A percentile compares a stretch with the other conserved stretches of the same genome.
phyloP scores from a whole-genome alignment of 2,888 invertebrate genomes.

The Cephus pulcher region DNA sequence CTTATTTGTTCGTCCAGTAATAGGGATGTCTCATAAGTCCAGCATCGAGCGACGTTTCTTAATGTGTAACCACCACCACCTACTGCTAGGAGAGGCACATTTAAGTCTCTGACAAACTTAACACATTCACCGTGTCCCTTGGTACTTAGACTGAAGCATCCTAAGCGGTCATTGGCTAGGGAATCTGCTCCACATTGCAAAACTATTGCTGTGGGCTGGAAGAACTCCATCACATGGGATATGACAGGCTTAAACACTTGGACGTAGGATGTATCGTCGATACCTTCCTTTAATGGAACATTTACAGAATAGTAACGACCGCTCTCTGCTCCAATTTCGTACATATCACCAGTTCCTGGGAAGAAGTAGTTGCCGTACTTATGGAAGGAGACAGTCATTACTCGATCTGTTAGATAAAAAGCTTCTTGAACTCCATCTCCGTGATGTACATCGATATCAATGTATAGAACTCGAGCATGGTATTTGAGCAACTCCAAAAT shows the following conservation, averaged over 20 bases:
- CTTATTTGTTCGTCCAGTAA: conserved; percentile 92
- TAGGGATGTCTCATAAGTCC: conserved; percentile 98
- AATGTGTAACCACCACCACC: conserved; percentile 91
- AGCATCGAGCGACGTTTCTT: conserved; percentile 96
- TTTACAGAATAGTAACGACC: conserved; percentile 98
- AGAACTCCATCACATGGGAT: conserved; percentile 94
- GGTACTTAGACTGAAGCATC: conserved; percentile 95
- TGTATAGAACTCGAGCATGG: conserved; percentile 94
- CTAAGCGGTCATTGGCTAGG: conserved; percentile 92
- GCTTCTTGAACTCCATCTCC: conserved; percentile 98
- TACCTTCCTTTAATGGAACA: conserved; percentile 97
- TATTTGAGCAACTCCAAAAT: conserved; percentile 95
- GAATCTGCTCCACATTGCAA: conserved; percentile 99
- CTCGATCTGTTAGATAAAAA: conserved; percentile 95
- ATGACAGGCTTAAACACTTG: conserved; percentile 96
- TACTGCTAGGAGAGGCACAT: conserved; percentile 91
- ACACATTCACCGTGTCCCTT: conserved; percentile 98
- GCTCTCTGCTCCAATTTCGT: conserved; percentile 95
- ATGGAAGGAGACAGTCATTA: conserved; percentile 99
- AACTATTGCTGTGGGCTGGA: conserved; percentile 96
- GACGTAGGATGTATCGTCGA: conserved; percentile 92
- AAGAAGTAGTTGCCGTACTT: conserved; percentile 99
- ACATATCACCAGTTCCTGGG: conserved; percentile 99
- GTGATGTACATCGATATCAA: conserved; percentile 99
- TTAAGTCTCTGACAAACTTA: conserved; percentile 91